Conservation (phyloP, 2,113 vertebrate species). For the Gymnogyps californianus region DNA sequence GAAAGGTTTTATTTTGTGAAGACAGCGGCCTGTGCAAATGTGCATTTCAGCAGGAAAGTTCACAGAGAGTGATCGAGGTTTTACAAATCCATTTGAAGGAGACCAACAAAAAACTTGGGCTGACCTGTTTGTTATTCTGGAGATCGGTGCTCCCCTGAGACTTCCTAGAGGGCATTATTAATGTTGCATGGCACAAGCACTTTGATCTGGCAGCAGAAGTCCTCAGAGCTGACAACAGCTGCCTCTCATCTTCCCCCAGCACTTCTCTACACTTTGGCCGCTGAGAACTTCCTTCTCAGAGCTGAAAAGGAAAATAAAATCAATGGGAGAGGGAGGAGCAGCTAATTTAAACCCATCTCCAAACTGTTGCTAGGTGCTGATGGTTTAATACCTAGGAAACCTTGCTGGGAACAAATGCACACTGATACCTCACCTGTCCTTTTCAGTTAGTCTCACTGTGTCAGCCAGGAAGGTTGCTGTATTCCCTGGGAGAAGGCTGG, state of each 20-base stretch:
- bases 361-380: neutral
- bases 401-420: neutral
- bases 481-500: slow-evolving; percentile 29
- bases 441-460: slow-evolving; percentile 36
- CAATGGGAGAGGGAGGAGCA: neutral
- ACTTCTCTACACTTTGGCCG: neutral
- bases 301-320: neutral
- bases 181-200: neutral
- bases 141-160: neutral
- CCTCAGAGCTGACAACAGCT: neutral
- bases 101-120: neutral
- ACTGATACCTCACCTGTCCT: slow-evolving; percentile 41
- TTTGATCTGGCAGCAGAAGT: neutral
- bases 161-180: slow-evolving; percentile 5
- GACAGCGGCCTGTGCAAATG: neutral
- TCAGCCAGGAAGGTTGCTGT: neutral
- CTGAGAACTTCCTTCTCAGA: neutral
- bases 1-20: neutral
- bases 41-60: neutral
- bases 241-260: neutral
- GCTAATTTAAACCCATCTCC: neutral
- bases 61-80: neutral
- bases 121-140: neutral
- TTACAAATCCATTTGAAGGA: neutral
- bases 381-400: neutral